Evolutionary conservation across 30 jellyfish, hydroid and myxozoan species (phyloP).

Genomic region (Aurelia coerulea): DNA sequence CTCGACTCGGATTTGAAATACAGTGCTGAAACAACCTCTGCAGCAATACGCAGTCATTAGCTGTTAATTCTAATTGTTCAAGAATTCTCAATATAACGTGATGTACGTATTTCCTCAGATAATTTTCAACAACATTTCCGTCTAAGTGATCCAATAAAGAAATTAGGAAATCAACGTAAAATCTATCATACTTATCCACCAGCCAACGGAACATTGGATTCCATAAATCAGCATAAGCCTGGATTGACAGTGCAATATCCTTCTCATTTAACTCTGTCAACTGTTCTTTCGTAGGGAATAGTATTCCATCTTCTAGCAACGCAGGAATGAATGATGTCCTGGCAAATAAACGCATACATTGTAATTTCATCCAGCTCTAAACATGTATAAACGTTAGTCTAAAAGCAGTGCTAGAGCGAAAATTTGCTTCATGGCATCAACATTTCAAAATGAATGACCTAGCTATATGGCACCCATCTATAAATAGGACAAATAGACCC

Average conservation of each 20-base stretch:
- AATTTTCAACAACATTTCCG: background rate
- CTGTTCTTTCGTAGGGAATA: slow-evolving; percentile 33
- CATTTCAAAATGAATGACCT: no score
- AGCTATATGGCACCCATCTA: no score
- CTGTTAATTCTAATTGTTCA: background rate
- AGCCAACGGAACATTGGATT: slow-evolving; percentile 24
- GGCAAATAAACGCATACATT: background rate
- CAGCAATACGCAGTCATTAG: background rate
- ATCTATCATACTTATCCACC: background rate
- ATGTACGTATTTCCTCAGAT: background rate
- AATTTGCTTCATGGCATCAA: no score
- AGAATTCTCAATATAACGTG: background rate
- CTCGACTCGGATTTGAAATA: slow-evolving; percentile 13
- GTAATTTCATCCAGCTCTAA: no score
- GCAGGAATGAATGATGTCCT: slow-evolving; percentile 16
- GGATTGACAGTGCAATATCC: background rate
- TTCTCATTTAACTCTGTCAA: background rate
- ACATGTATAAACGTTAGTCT: no score
- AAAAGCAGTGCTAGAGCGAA: no score
- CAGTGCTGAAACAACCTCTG: slow-evolving; percentile 9
- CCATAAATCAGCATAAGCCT: slow-evolving; percentile 22
- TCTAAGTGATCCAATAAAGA: slow-evolving; percentile 6
- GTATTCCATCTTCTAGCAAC: slow-evolving; percentile 11
- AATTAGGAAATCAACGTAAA: background rate
- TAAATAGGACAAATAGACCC: no score